These are phyloP conservation scores for Allobates femoralis DNA, from an alignment of 2,797 vertebrate genomes.

Conservation along the genomic window DNA sequence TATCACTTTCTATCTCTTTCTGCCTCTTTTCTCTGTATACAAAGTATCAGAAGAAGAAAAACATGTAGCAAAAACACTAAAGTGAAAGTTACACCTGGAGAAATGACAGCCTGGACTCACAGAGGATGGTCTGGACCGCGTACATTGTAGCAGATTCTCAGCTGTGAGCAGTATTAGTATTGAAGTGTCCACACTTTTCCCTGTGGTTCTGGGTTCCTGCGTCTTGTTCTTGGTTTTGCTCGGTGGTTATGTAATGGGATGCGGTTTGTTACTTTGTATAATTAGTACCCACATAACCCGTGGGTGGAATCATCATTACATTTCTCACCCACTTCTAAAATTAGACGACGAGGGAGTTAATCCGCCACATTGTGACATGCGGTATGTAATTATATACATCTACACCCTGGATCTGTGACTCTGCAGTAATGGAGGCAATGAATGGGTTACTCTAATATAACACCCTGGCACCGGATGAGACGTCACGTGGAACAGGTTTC, in stretches of 20 bases:
- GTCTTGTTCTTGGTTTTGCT: not conserved
- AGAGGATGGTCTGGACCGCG: no score
- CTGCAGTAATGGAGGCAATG: not conserved
- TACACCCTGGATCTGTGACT: not conserved
- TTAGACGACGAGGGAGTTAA: not conserved
- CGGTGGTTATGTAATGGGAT: not conserved
- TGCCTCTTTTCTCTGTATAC: not conserved
- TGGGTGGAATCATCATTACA: not conserved
- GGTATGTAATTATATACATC: not conserved
- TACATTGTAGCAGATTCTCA: no score
- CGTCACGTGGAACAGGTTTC: not conserved
- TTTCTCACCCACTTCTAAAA: slow-evolving; percentile 8
- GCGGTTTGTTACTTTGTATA: not conserved
- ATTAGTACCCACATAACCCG: not conserved
- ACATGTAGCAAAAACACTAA: not conserved
- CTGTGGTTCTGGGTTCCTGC: no score
- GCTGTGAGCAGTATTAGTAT: no score
- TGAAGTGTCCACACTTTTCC: no score
- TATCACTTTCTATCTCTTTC: not conserved
- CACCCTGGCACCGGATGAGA: not conserved
- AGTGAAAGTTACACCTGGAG: not conserved
- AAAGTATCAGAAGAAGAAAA: not conserved
- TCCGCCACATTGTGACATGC: not conserved
- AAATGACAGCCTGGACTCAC: not conserved
- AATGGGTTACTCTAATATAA: not conserved